Conservation (phyloP, 2,797 vertebrate species). For the Dicrostonyx torquatus region DNA sequence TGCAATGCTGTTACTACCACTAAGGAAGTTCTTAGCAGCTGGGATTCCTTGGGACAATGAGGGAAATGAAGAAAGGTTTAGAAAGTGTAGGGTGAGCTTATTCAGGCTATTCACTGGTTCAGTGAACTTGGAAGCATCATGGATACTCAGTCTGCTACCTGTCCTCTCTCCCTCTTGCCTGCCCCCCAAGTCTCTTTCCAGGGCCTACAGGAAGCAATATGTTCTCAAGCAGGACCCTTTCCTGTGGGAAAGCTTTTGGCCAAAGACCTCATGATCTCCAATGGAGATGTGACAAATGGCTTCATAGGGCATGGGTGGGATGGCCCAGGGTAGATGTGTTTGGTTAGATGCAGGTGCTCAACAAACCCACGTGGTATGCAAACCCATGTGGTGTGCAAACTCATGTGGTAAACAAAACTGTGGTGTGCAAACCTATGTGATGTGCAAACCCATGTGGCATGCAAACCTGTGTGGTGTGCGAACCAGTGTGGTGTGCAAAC, state of each 20-base stretch:
- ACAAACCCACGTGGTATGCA: background rate
- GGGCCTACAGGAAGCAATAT: background rate
- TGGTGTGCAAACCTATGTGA: background rate
- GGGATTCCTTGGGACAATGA: background rate
- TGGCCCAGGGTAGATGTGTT: background rate
- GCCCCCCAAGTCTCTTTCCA: background rate
- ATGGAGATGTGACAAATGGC: background rate
- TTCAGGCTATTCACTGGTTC: background rate
- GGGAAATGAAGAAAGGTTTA: background rate
- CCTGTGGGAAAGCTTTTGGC: background rate
- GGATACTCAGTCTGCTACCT: no score
- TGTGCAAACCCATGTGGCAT: background rate
- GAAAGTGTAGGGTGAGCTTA: background rate
- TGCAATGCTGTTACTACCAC: background rate
- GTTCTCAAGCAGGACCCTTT: background rate
- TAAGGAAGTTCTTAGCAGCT: background rate
- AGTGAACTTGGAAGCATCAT: accelerated
- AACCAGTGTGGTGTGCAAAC: background rate
- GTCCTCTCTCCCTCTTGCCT: no score
- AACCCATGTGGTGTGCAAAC: background rate
- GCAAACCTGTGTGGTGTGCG: background rate
- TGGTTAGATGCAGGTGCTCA: background rate
- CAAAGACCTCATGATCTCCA: background rate
- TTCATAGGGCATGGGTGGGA: accelerated
- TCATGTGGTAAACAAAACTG: no score